Evolutionary conservation across 2,113 vertebrate species (phyloP), one percentile per base, ranked within the genome.

Genomic region (Lipophrys pholis): DNA sequence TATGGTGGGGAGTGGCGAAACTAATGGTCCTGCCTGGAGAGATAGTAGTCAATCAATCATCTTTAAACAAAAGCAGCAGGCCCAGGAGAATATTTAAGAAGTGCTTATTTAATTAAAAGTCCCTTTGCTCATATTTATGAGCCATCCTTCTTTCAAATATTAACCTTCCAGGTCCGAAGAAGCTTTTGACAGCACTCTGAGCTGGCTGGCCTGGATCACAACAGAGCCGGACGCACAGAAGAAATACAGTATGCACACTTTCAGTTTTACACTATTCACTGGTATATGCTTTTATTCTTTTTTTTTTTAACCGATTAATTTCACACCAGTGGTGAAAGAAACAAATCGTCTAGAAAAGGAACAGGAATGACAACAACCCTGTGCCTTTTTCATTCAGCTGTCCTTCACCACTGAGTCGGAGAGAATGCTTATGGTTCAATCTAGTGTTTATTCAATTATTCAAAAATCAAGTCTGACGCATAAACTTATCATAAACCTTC

Each of bases 71-170:
- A 97, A 96, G 96, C 95, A 94, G 93, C 90, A 83, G 94, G 93
- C 96, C 95, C 96, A 92, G 93, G 96, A 96, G 97, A 91, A 95
- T 95, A 95, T 97, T 98, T 97, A 97, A 97, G 95, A 96, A 95
- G 95, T 95, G 95, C 95, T 97, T 97, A 97, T 97, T 97, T 98
- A 98, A 98, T 98, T 98, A 98, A 97, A 97, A 97, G 95, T 97
- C 95, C 95, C 94, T 95, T 95, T 95, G 95, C 96, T 95, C 94
- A 95, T 97, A 97, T 98, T 98, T 98, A 97, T 97, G 96, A 95
- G 92, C 94, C 94, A 87, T 90, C 90, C 93, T 95, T 95, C 95
- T 94, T 95, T 97, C 96, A 95, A 96, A 96, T 96, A 96, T 96
- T 95, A 97, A 97, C 95, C 93, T 95, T 94, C 91, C 93, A 39